A percentile compares a stretch with the other conserved stretches of the same genome.
Conservation (phyloP, 2,797 vertebrate species). For the Sebastes wilsoni region DNA sequence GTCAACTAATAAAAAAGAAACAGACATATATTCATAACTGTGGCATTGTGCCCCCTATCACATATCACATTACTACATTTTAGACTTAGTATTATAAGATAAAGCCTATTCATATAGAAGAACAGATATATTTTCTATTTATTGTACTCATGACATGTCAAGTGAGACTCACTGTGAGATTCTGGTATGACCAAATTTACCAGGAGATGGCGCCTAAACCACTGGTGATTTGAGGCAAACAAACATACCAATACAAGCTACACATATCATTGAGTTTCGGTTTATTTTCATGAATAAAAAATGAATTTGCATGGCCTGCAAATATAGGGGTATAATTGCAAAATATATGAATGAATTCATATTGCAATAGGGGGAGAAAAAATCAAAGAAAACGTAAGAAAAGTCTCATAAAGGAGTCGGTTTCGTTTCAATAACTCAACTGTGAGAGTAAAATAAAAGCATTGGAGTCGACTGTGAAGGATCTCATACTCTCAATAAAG, state of each 20-base stretch:
- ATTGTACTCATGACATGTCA: not conserved
- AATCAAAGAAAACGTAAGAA: not conserved
- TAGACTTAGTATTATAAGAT: not conserved
- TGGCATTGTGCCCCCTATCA: not conserved
- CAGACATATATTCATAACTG: not conserved
- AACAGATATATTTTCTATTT: not conserved
- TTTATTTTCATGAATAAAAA: not conserved
- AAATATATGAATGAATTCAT: not conserved
- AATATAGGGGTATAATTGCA: not conserved
- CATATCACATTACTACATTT: not conserved
- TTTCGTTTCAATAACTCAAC: not conserved
- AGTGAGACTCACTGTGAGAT: not conserved
- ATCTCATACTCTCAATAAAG: constrained; percentile 7
- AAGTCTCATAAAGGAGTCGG: not conserved
- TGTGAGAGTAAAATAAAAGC: constrained; percentile 16
- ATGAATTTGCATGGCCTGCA: not conserved
- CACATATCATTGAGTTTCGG: not conserved
- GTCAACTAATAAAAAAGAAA: not conserved
- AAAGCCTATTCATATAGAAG: not conserved
- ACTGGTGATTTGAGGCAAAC: not conserved
- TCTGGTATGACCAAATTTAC: constrained; percentile 9
- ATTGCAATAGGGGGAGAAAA: not conserved
- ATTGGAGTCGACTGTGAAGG: not conserved
- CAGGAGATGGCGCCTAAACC: constrained; percentile 76
- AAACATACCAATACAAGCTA: not conserved